Evolutionary conservation across 2,797 vertebrate genomes (phyloP).

Genomic region (Leuciscus waleckii): DNA sequence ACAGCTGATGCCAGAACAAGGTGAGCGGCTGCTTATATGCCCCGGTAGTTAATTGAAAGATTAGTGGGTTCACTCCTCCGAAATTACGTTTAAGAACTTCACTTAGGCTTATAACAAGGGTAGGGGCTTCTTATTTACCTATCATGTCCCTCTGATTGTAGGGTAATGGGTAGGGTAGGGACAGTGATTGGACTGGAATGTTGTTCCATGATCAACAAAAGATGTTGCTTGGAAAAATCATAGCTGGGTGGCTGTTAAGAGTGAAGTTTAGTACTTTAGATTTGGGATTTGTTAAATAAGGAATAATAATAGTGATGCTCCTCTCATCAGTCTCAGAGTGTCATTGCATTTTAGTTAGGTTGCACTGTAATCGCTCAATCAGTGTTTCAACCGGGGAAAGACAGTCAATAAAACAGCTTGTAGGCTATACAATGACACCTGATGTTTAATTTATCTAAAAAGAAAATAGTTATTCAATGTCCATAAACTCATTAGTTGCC

Average conservation of each 20-base stretch:
- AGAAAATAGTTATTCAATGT: neutral
- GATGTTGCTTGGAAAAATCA: neutral
- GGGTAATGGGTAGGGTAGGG: neutral
- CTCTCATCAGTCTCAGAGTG: neutral
- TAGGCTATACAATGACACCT: neutral
- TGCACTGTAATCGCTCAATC: no score
- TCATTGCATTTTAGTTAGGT: neutral
- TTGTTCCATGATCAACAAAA: neutral
- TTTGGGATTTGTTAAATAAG: slow-evolving; percentile 1
- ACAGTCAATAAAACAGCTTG: neutral
- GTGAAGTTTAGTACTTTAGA: neutral
- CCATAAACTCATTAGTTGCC: neutral
- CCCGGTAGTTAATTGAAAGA: no score
- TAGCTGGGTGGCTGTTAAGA: neutral
- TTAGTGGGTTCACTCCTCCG: no score
- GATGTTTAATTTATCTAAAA: neutral
- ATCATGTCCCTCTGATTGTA: neutral
- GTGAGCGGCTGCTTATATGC: no score
- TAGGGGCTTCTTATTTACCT: neutral
- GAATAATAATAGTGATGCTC: neutral
- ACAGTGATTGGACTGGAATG: neutral
- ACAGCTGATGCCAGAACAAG: no score
- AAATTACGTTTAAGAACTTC: no score
- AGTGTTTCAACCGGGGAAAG: neutral
- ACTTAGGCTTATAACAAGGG: neutral